These are phyloP conservation scores for Callyntrura guangdongensis DNA, from an alignment of 2,888 invertebrate species.

Conservation along the genomic window DNA sequence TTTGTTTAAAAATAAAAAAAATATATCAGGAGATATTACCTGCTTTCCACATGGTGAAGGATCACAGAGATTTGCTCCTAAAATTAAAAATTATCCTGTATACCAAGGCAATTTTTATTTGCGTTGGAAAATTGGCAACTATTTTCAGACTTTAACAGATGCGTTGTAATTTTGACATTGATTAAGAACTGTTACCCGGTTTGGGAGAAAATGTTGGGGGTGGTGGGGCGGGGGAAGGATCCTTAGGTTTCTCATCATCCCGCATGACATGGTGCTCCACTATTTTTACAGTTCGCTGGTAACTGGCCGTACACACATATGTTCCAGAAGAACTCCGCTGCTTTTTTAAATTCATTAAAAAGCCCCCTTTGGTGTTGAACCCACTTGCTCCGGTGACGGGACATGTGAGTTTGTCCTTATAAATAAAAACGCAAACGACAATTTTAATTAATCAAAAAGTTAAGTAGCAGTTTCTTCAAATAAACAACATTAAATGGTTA, in stretches of 20 bases:
- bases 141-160: background rate
- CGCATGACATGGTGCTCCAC: constrained; percentile 75
- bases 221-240: constrained; percentile 41
- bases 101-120: no score
- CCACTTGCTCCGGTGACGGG: constrained; percentile 69
- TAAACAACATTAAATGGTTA: constrained; percentile 19
- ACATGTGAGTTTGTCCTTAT: constrained; percentile 75
- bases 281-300: constrained; percentile 59
- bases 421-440: background rate
- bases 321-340: constrained; percentile 67
- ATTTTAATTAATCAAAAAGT: background rate
- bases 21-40: constrained; percentile 38
- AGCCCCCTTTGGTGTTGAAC: constrained; percentile 76
- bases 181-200: constrained; percentile 51
- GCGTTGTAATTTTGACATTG: no score
- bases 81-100: constrained; percentile 46
- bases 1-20: background rate
- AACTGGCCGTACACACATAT: constrained; percentile 75
- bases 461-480: background rate
- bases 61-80: constrained; percentile 74
- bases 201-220: constrained; percentile 64
- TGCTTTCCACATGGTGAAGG: constrained; percentile 80
- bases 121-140: background rate
- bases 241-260: constrained; percentile 67
- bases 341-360: constrained; percentile 74